Evolutionary conservation across 2,797 vertebrate genomes (phyloP).

Genomic region (Mus spretus): DNA sequence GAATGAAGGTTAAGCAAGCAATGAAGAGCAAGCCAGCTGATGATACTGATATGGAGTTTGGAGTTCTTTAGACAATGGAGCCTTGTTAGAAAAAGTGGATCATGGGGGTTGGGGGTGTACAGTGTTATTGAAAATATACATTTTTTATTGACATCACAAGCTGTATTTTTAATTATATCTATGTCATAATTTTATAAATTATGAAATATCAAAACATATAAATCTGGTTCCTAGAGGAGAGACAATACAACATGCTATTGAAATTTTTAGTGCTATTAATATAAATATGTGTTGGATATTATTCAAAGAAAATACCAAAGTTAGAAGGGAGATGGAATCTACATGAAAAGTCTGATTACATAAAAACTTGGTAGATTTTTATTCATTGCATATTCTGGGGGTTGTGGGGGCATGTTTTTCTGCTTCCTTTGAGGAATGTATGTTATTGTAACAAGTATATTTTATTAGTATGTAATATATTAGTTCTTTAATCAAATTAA

Average conservation of each 20-base stretch:
- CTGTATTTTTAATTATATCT: constrained; percentile 39
- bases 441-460: neutral
- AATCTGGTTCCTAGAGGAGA: neutral
- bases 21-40: neutral
- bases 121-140: neutral
- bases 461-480: neutral
- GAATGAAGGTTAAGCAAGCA: neutral
- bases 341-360: neutral
- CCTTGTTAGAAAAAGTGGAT: neutral
- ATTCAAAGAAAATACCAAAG: neutral
- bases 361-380: neutral
- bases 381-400: neutral
- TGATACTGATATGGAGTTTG: too few species aligned
- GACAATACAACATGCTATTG: neutral
- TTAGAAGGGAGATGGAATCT: neutral
- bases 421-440: neutral
- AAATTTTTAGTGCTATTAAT: neutral
- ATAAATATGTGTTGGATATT: neutral
- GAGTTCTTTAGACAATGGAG: neutral
- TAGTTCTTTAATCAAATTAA: neutral
- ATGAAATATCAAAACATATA: constrained; percentile 2
- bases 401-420: neutral
- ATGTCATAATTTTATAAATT: neutral
- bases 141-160: neutral
- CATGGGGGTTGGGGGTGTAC: neutral